phyloP scores from a whole-genome alignment of 2,797 vertebrate genomes.

The Macropus fuliginosus region DNA sequence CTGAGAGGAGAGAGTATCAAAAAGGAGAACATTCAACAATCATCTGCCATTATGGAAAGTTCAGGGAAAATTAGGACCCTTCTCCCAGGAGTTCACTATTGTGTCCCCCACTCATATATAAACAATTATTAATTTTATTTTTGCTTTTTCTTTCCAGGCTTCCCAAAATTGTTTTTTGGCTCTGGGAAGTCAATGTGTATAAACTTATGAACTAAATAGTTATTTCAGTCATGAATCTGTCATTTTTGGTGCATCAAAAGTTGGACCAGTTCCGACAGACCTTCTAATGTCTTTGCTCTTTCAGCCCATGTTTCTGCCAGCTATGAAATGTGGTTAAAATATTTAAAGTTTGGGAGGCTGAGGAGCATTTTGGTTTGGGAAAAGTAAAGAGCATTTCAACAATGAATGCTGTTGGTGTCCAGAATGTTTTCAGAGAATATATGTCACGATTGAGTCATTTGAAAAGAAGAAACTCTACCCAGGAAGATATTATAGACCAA shows the following conservation, averaged over 20 bases:
- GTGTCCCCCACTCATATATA: neutral
- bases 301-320: slow-evolving; percentile 59
- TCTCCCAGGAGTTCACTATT: neutral
- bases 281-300: slow-evolving; percentile 64
- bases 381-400: slow-evolving; percentile 12
- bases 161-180: slow-evolving; percentile 43
- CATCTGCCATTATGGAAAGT: neutral
- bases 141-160: slow-evolving; percentile 34
- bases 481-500: neutral
- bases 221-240: slow-evolving; percentile 60
- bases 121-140: slow-evolving; percentile 30
- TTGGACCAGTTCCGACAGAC: neutral
- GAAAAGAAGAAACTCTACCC: slow-evolving; percentile 36
- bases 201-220: slow-evolving; percentile 54
- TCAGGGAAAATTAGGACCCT: neutral
- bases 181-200: slow-evolving; percentile 23
- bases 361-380: slow-evolving; percentile 53
- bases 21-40: neutral
- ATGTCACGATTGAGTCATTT: slow-evolving; percentile 4
- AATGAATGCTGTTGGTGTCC: slow-evolving; percentile 18
- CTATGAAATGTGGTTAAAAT: slow-evolving; percentile 64
- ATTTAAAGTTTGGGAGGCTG: slow-evolving; percentile 43
- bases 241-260: neutral
- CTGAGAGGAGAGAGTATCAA: neutral
- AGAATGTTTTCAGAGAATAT: neutral